These are phyloP conservation scores for Halictus rubicundus DNA, from an alignment of 1,140 invertebrate genomes.

Conservation along the genomic window DNA sequence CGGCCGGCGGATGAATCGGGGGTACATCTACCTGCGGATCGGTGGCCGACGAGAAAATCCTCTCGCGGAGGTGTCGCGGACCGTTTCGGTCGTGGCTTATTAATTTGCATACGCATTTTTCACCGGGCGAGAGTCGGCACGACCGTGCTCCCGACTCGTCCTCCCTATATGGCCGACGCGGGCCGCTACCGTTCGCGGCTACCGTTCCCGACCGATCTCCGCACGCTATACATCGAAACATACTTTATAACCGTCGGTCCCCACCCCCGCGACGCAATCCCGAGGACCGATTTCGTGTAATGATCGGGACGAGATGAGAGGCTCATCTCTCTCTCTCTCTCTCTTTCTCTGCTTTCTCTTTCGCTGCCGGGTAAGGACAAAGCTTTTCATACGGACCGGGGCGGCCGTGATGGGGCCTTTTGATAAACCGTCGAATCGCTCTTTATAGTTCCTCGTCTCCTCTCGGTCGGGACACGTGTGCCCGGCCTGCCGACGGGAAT, in stretches of 20 bases:
- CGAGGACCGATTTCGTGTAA: conserved; percentile 55
- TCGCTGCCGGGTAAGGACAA: conserved; percentile 50
- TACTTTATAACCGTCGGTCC: conserved; percentile 46
- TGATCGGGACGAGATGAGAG: conserved; percentile 44
- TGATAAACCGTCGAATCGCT: conserved; percentile 34
- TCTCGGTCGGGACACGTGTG: neutral
- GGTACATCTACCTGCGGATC: conserved; percentile 6
- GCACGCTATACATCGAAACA: conserved; percentile 54
- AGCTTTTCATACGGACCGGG: conserved; percentile 35
- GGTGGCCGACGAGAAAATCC: conserved; percentile 27
- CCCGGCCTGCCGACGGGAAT: neutral
- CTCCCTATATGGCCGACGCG: conserved; percentile 56
- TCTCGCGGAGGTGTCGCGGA: conserved; percentile 44
- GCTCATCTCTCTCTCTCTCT: too few species aligned
- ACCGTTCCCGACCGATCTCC: conserved; percentile 2
- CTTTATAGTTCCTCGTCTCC: conserved; percentile 20
- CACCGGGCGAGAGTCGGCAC: conserved; percentile 15
- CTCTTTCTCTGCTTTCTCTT: conserved; percentile 66
- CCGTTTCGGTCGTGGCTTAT: conserved; percentile 57
- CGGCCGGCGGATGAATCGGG: conserved; percentile 22
- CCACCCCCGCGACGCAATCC: conserved; percentile 52
- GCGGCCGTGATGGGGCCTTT: conserved; percentile 23
- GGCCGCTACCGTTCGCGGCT: conserved; percentile 27
- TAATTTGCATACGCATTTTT: conserved; percentile 62
- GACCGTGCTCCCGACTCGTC: conserved; percentile 25